phyloP scores from a whole-genome alignment of 2,113 vertebrate species.

The Psephotus haematonotus region DNA sequence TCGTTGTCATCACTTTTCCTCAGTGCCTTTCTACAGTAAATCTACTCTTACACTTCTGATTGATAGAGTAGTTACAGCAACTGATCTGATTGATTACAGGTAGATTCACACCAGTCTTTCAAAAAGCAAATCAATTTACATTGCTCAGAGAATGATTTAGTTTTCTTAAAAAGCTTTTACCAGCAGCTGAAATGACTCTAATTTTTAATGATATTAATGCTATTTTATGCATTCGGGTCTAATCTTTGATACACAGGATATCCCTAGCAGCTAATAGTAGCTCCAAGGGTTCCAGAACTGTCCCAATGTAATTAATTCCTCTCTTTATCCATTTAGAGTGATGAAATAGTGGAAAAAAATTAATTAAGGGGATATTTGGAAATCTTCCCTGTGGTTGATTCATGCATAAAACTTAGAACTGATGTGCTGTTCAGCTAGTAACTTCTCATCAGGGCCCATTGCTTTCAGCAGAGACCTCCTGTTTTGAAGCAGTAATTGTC shows the following conservation, averaged over 20 bases:
- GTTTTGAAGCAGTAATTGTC: neutral
- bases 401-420: neutral
- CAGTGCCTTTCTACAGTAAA: neutral
- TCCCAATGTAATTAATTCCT: neutral
- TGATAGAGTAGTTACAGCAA: neutral
- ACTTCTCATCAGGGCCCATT: neutral
- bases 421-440: neutral
- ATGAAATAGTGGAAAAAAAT: neutral
- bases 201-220: neutral
- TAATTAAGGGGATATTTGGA: neutral
- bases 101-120: neutral
- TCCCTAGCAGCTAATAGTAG: neutral
- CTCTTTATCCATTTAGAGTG: neutral
- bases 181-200: neutral
- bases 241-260: neutral
- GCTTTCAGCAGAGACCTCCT: neutral
- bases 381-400: neutral
- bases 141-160: neutral
- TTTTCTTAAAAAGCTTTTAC: neutral
- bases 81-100: neutral
- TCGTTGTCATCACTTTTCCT: neutral
- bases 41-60: neutral
- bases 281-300: neutral
- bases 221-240: neutral
- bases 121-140: conserved; percentile 1